phyloP scores from a whole-genome alignment of 2,797 vertebrate genomes.

The Gymnothorax javanicus region DNA sequence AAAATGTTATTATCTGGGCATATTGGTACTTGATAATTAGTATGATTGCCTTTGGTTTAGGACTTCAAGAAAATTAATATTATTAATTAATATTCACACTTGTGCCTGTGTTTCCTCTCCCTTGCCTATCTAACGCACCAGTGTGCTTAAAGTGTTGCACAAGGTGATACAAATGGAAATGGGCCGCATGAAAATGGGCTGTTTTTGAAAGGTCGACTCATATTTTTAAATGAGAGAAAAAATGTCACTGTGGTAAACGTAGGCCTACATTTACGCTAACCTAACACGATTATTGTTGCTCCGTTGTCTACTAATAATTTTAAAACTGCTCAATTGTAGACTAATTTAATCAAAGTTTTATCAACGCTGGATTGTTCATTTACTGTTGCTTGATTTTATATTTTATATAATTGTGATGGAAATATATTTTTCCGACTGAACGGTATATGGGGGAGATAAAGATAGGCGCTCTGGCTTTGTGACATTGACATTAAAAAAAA shows the following conservation, averaged over 20 bases:
- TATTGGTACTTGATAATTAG: too few species aligned
- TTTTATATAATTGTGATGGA: neutral
- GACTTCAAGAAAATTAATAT: too few species aligned
- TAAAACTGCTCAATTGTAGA: neutral
- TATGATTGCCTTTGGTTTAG: too few species aligned
- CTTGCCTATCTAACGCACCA: neutral
- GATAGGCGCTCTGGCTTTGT: neutral
- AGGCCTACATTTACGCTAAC: neutral
- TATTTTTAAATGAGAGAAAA: neutral
- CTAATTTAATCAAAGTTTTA: neutral
- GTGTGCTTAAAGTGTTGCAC: neutral
- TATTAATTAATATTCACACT: too few species aligned
- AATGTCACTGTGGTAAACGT: neutral
- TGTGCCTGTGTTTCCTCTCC: neutral
- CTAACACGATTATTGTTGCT: neutral
- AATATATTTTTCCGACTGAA: neutral
- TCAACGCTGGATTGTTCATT: neutral
- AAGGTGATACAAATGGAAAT: neutral
- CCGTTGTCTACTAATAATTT: neutral
- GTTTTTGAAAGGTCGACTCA: neutral
- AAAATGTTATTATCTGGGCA: neutral
- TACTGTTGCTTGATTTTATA: neutral
- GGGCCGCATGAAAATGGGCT: neutral
- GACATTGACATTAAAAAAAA: neutral
- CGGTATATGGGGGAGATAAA: neutral